Evolutionary conservation across 2,797 vertebrate genomes (phyloP).

Genomic region (Chanos chanos): DNA sequence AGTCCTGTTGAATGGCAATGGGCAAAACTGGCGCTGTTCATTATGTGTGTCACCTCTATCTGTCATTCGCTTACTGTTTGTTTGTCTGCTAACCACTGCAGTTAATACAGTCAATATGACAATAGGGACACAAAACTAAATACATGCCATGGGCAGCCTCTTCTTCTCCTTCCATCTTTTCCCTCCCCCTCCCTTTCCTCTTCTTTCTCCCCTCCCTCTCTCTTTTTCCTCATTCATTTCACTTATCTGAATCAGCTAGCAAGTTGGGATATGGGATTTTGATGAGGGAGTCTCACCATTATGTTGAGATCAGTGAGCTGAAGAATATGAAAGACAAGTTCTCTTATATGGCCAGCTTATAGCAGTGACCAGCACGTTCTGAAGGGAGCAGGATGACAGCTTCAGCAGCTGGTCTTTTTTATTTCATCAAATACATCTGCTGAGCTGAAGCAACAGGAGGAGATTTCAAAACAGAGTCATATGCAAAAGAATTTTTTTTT

Average conservation of each 20-base stretch:
- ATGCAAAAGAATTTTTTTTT: neutral
- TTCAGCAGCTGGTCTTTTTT: constrained; percentile 1
- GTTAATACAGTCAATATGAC: constrained; percentile 3
- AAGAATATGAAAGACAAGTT: no score
- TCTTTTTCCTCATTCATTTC: no score
- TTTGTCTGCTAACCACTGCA: constrained; percentile 31
- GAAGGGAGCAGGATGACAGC: no score
- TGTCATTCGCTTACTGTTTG: neutral
- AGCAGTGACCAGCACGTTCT: no score
- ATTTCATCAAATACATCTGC: neutral
- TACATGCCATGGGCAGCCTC: no score
- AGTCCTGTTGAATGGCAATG: neutral
- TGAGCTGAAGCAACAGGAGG: neutral
- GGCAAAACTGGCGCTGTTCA: constrained; percentile 23
- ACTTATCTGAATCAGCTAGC: no score
- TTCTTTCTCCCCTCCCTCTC: neutral
- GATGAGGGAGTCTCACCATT: no score
- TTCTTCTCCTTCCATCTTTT: neutral
- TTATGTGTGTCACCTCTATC: constrained; percentile 15
- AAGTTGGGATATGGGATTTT: no score
- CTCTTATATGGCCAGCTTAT: no score
- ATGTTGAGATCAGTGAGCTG: no score
- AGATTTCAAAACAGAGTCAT: neutral
- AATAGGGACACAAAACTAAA: neutral
- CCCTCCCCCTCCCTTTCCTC: neutral